Base-by-base conservation (phyloP, 2,888 invertebrate genomes). In the Agrypnus murinus region DNA sequence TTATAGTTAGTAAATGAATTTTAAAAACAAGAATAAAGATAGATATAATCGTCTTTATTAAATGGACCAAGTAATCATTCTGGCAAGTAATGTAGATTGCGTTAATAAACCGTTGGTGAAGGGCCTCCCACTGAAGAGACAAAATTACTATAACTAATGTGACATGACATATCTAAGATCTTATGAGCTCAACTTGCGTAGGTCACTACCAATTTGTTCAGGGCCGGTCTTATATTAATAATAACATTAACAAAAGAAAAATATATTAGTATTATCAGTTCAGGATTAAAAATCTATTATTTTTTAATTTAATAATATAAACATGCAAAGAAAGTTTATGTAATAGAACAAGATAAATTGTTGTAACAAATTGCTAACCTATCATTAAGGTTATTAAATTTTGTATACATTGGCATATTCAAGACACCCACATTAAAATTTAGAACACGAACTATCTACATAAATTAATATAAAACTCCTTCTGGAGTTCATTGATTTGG, bases 121-220 rank as follows among this genome's bases (percentile, higher is more conserved):
- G 65, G 60, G 70, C 62, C 65, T 66, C 66, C 71, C 62, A 71
- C 71, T 58, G 57, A 46, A 60, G 46, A 65, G 60, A 65, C 59
- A 59, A 65, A 68, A 68, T 68, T 68, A 70, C 65, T 55, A 58
- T 62, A 50, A 62, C 65, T 40, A 65, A 69, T 53, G 53, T 60
- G 65, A 65, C 65, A 40, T 25, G 59, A 59, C 66, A 46, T 66
- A 55, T 59, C 45, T 66, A 15, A 31, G 59, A 59, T 59, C 59
- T 59, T 14, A 19, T 59, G 43, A 43, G 19, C 38, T n/a, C 9
- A 40, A 48, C 66, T 66, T 48, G 66, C 59, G 66, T 60, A 53
- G 66, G 66, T 67, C 66, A 59, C 46, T 50, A 53, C 60, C 50
- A 60, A 25, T 46, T 40, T 36, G 8, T 9, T 10, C 64, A 64